Evolutionary conservation across 2,888 invertebrate species (phyloP), one percentile per base, ranked within the genome.

Genomic region (Dicyrtomina minuta): DNA sequence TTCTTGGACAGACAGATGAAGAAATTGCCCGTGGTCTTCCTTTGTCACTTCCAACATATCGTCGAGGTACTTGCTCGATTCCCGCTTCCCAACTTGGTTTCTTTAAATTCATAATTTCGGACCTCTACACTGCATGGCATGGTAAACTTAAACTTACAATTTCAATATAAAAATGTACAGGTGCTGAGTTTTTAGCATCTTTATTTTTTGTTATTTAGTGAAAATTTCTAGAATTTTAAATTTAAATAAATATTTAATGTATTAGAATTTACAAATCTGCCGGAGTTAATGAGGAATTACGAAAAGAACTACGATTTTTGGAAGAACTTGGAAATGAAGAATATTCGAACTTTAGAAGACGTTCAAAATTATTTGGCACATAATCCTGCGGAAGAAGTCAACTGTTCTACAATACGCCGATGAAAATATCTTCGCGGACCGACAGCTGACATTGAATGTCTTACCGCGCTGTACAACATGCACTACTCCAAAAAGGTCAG

Each of bases 11-110:
- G 85, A 98, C 98, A 8, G 96, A 96, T 81, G 96, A 97, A 81
- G 98, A 99, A 83, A 95, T 94, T 80, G 86, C 87, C 15, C 87
- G 88, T 76, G 90, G 89, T 59, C 83, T 98, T 79, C 97, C 98
- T 0, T 93, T 98, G 10, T 94, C 97, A 74, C 98, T 98, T 98
- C 96, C 97, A 10, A 92, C 95, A 88, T 98, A 98, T 83, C 97
- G 98, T 83, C 88, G 96, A 77, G 87, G 88, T 71, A 90, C 92
- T 1, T 97, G 97, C 84, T 96, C 96, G 80, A 93, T 99, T 81
- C 96, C 98, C 66, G 92, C 96, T 83, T 95, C 96, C 71, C 98
- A 98, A 85, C 93, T 95, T 79, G 95, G 96, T 69, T 98, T 98
- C 84, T 91, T 96, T 75, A 97, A 98, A 83, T 96, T 91, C 84